Conservation (phyloP, 2,113 vertebrate species). For the Gobio gobio region DNA sequence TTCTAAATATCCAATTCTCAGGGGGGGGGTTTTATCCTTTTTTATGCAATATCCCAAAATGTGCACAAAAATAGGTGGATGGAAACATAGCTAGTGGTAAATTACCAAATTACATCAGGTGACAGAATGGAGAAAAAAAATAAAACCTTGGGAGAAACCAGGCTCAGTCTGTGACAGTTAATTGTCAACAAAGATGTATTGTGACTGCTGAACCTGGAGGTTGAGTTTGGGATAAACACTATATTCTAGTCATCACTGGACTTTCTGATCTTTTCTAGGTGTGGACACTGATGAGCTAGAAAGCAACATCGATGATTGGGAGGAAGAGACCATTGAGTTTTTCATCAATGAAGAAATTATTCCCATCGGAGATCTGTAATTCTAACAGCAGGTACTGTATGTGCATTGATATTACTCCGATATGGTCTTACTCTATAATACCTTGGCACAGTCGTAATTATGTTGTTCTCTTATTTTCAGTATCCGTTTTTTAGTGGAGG, state of each 20-base stretch:
- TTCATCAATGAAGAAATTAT: slow-evolving; percentile 99
- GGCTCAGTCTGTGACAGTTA: too few species aligned
- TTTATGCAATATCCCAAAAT: too few species aligned
- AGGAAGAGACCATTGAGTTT: slow-evolving; percentile 99
- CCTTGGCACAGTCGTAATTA: neutral
- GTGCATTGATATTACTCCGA: neutral
- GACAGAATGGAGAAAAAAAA: too few species aligned
- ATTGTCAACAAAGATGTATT: neutral
- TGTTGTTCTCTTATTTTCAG: neutral
- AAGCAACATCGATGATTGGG: slow-evolving; percentile 98
- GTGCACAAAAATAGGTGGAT: too few species aligned
- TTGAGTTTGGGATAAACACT: neutral
- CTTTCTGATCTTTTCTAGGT: slow-evolving; percentile 68
- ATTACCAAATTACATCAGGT: too few species aligned
- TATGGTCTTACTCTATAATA: neutral
- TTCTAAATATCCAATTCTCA: too few species aligned
- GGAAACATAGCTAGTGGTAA: too few species aligned
- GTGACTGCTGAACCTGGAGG: neutral
- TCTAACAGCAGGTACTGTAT: slow-evolving; percentile 70
- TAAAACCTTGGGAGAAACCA: too few species aligned
- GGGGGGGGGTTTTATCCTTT: too few species aligned
- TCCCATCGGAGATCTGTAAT: slow-evolving; percentile 90
- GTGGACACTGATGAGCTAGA: slow-evolving; percentile 95
- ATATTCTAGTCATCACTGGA: neutral
- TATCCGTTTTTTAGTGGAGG: slow-evolving; percentile 54